These are phyloP conservation scores for Pseudochirops corinnae DNA, from an alignment of 2,797 vertebrate species.

Conservation along the genomic window DNA sequence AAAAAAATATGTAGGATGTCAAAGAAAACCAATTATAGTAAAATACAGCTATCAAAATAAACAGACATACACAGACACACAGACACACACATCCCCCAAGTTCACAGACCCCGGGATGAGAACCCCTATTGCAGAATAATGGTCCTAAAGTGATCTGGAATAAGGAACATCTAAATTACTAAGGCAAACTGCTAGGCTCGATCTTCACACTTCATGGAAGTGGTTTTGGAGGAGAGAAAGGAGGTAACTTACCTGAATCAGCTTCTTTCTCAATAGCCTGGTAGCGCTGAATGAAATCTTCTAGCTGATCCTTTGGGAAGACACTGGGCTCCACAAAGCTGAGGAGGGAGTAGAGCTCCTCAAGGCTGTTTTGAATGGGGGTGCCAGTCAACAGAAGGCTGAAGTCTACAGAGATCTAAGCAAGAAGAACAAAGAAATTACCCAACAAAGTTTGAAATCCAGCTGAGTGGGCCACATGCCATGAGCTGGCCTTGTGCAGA, in stretches of 20 bases:
- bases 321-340: constrained; percentile 91
- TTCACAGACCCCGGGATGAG: background rate
- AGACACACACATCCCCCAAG: background rate
- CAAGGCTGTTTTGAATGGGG: constrained; percentile 95
- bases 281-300: constrained; percentile 89
- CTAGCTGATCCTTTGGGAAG: constrained; percentile 86
- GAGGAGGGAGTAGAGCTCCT: constrained; percentile 94
- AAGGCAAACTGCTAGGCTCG: background rate
- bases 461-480: background rate
- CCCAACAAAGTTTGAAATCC: background rate
- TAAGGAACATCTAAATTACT: background rate
- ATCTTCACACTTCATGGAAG: background rate
- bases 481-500: background rate
- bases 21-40: background rate
- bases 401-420: constrained; percentile 91
- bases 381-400: constrained; percentile 94
- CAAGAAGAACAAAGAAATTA: constrained; percentile 53
- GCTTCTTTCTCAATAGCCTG: constrained; percentile 85
- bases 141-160: background rate
- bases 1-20: background rate
- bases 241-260: constrained; percentile 86
- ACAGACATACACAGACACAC: background rate
- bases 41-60: background rate
- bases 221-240: background rate
- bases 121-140: background rate